Conservation (phyloP, 2,797 vertebrate species). For the Alauda arvensis region DNA sequence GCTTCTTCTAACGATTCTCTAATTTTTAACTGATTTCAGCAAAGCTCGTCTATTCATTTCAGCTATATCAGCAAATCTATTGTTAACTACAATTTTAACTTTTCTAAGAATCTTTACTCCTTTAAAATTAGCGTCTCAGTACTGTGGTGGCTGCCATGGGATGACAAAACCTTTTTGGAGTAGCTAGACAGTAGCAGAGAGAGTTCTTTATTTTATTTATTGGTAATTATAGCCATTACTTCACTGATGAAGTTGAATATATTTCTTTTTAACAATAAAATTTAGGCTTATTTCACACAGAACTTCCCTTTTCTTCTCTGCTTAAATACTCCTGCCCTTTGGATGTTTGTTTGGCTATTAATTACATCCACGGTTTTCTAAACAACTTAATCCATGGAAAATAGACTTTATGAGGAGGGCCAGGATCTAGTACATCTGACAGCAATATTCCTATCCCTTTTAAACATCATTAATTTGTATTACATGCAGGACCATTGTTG, state of each 20-base stretch:
- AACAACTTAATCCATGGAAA: background rate
- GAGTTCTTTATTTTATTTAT: background rate
- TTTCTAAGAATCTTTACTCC: too few relatives aligned
- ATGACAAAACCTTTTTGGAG: fast-evolving
- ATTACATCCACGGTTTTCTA: background rate
- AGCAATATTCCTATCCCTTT: background rate
- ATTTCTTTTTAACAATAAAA: background rate
- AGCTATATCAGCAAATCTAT: too few relatives aligned
- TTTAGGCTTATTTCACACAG: background rate
- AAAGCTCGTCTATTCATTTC: too few relatives aligned
- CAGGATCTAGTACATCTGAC: background rate
- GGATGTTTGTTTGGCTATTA: background rate
- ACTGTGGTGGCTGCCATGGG: fast-evolving
- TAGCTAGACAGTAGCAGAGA: background rate
- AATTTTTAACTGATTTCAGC: too few relatives aligned
- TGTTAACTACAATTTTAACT: too few relatives aligned
- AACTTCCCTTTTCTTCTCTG: background rate
- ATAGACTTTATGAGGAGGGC: background rate
- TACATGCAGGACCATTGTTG: background rate
- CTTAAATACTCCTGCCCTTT: background rate
- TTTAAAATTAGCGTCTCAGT: too few relatives aligned
- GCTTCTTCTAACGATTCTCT: too few relatives aligned
- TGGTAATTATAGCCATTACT: background rate
- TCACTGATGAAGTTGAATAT: background rate
- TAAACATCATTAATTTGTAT: background rate